Evolutionary conservation across 2,797 vertebrate genomes (phyloP).

Genomic region (Dicrostonyx torquatus): DNA sequence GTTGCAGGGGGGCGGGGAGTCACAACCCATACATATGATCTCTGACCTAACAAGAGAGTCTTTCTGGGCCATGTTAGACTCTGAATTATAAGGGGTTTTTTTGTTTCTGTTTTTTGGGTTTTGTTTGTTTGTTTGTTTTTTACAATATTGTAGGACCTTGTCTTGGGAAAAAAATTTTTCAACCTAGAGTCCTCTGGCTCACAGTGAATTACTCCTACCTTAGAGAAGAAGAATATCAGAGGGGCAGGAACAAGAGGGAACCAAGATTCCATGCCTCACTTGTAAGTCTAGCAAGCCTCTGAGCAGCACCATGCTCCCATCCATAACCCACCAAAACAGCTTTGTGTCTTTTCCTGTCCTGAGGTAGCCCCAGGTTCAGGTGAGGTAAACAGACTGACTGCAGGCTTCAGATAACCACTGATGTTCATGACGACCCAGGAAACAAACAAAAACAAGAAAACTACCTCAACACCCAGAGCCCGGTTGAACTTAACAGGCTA

Average conservation of each 20-base stretch:
- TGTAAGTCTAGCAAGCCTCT: not conserved
- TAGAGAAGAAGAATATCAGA: not conserved
- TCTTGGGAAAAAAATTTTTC: not conserved
- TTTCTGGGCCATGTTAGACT: not conserved
- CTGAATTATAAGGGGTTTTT: not conserved
- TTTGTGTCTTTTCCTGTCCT: not conserved
- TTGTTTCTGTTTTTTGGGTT: not conserved
- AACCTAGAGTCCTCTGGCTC: not conserved
- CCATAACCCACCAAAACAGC: not conserved
- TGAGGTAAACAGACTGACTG: not conserved
- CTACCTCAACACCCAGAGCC: not conserved
- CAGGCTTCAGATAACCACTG: not conserved
- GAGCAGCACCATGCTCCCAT: not conserved
- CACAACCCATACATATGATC: not conserved
- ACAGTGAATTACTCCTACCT: not conserved
- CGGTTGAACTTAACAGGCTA: not conserved
- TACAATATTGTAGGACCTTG: not conserved
- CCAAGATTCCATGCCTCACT: not conserved
- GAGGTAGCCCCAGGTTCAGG: not conserved
- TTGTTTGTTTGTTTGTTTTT: not conserved
- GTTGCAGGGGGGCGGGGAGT: not conserved
- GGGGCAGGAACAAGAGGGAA: not conserved
- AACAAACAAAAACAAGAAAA: slow-evolving; percentile 55
- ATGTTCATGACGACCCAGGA: not conserved
- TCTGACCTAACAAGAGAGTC: not conserved